Evolutionary conservation across 2,888 invertebrate species (phyloP), one percentile per base, ranked within the genome.

Genomic region (Ashinkailepas kermadecensis): DNA sequence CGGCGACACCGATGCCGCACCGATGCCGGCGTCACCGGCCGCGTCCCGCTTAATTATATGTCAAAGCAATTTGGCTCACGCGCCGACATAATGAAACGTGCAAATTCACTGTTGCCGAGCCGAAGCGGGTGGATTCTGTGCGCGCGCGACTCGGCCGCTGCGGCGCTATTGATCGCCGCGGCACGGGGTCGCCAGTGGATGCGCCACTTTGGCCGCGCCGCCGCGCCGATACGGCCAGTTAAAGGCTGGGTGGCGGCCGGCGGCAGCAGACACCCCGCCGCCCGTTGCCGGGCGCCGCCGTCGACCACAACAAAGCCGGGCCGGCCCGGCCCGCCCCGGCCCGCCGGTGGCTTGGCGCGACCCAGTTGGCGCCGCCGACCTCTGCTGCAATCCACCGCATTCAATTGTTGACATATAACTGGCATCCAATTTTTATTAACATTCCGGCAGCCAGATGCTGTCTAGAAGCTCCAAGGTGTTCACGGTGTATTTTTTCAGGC

Each of bases 151-250:
- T n/a, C 64, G 39, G 70, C 70, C 11, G 70, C 39, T 1, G 70
- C 70, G 3, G 13, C 70, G 15, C 70, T 70, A 70, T 70, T 70
- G 70, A 70, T 70, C 70, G 25, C 13, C 39, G 39, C 62, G 10
- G 70, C 39, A 25, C 25, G 70, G 70, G 65, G 70, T 39, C 70
- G 70, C 39, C 70, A 7, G 70, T 39, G 70, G 70, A 13, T 39
- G 39, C 70, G 70, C 70, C 70, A 70, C 25, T 70, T 23, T 39
- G 12, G 70, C 15, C 70, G 39, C 25, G 70, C 70, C 25, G 70
- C 39, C 25, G 70, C 70, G 70, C 70, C 70, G 70, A 70, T 70
- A 70, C 70, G 70, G 39, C 70, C 70, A 70, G 70, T 70, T 70
- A 39, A 70, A 70, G 70, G 25, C 70, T 39, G 39, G 39, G 39